Evolutionary conservation across 2,888 invertebrate species (phyloP).

Genomic region (Blastobasis lacticolella): DNA sequence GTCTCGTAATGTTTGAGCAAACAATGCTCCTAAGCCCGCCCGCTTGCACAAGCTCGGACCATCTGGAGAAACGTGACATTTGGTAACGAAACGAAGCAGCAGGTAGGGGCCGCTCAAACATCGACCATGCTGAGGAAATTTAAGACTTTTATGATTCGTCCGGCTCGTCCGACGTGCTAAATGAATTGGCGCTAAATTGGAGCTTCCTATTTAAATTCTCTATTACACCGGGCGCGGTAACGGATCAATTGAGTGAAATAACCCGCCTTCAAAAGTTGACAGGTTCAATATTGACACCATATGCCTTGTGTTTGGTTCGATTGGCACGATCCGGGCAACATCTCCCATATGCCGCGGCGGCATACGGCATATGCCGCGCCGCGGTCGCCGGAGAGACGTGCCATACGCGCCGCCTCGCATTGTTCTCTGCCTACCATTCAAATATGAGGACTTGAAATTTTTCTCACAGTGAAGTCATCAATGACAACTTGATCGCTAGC

Average conservation of each 20-base stretch:
- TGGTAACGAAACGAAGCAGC: conserved; percentile 42
- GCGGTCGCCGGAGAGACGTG: conserved; percentile 10
- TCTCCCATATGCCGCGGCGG: conserved; percentile 34
- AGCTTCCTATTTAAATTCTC: conserved; percentile 67
- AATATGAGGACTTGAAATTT: conserved; percentile 23
- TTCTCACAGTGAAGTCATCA: conserved; percentile 56
- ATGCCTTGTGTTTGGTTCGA: conserved; percentile 41
- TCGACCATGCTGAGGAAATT: conserved; percentile 32
- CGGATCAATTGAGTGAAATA: conserved; percentile 65
- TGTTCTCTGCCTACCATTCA: conserved; percentile 20
- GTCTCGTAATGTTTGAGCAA: conserved; percentile 71
- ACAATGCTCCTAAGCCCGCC: conserved; percentile 51
- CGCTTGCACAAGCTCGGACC: conserved; percentile 65
- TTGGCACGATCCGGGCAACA: conserved; percentile 24
- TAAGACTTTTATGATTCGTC: conserved; percentile 55
- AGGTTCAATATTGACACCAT: conserved; percentile 33
- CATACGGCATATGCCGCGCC: conserved; percentile 35
- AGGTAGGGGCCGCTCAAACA: conserved; percentile 37
- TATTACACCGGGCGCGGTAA: conserved; percentile 61
- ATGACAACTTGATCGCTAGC: conserved; percentile 7
- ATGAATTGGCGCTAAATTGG: conserved; percentile 70
- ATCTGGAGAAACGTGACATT: conserved; percentile 70
- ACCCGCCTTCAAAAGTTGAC: background rate
- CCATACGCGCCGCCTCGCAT: conserved; percentile 21
- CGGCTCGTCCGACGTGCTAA: conserved; percentile 55